Conservation (phyloP, 2,797 vertebrate genomes). For the Crypturellus tataupa region DNA sequence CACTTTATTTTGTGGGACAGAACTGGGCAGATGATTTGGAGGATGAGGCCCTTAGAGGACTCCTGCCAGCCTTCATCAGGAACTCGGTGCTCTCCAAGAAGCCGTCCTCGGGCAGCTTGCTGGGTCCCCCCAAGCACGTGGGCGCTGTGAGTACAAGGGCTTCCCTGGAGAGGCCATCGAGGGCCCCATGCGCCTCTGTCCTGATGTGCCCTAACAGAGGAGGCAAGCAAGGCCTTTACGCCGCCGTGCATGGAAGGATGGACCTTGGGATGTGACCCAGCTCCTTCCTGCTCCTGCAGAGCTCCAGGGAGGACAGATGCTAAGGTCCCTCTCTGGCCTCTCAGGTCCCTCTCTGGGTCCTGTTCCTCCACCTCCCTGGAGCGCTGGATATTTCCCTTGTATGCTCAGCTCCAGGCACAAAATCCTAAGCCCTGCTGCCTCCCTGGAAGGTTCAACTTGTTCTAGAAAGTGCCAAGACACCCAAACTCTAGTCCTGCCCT, state of each 20-base stretch:
- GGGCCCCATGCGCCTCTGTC: neutral
- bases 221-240: neutral
- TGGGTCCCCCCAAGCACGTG: slow-evolving; percentile 78
- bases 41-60: slow-evolving; percentile 72
- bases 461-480: neutral
- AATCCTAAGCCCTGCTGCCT: neutral
- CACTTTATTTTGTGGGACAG: slow-evolving; percentile 56
- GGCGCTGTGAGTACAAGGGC: slow-evolving; percentile 84
- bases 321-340: slow-evolving; percentile 25
- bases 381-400: neutral
- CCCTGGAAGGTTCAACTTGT: neutral
- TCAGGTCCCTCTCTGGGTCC: neutral
- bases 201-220: neutral
- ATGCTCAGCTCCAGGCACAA: neutral
- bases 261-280: neutral
- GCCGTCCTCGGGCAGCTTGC: slow-evolving; percentile 81
- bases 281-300: slow-evolving; percentile 38
- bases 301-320: slow-evolving; percentile 60
- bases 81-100: slow-evolving; percentile 91
- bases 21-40: slow-evolving; percentile 67
- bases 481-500: neutral
- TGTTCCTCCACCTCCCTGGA: neutral
- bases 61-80: slow-evolving; percentile 86
- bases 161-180: neutral
- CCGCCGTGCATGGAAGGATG: slow-evolving; percentile 1